These are phyloP conservation scores for Aegithalos caudatus DNA, from an alignment of 2,113 vertebrate genomes.

Conservation along the genomic window DNA sequence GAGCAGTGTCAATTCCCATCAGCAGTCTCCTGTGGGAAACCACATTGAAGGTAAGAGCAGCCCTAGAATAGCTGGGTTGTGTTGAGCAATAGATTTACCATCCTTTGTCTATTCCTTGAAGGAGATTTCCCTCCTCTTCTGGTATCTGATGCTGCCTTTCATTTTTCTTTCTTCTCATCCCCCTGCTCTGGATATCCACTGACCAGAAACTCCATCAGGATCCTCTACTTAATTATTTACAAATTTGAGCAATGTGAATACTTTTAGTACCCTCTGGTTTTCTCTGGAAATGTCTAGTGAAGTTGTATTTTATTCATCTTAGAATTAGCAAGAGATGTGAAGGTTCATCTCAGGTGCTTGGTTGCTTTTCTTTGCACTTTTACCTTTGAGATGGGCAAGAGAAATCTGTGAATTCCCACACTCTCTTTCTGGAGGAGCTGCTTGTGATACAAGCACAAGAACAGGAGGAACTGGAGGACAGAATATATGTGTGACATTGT, in stretches of 20 bases:
- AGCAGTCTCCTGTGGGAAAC: slow-evolving; percentile 67
- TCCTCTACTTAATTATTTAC: not conserved
- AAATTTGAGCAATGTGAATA: not conserved
- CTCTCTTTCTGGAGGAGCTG: not conserved
- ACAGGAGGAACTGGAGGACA: not conserved
- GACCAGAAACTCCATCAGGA: not conserved
- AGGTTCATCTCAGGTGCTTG: not conserved
- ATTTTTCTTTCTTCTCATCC: not conserved
- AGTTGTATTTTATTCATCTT: not conserved
- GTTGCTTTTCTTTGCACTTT: not conserved
- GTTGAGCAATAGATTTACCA: not conserved
- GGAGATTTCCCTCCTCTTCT: not conserved
- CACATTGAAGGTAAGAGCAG: slow-evolving; percentile 77
- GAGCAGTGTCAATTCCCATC: slow-evolving; percentile 67
- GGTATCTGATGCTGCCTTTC: not conserved
- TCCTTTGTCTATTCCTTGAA: not conserved
- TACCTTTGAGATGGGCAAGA: not conserved
- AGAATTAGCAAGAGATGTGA: not conserved
- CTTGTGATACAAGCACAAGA: not conserved
- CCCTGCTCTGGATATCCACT: not conserved
- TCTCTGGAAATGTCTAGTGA: not conserved
- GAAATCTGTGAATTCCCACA: not conserved
- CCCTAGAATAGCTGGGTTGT: not conserved
- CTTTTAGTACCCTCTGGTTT: not conserved
- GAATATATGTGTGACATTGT: not conserved